Evolutionary conservation across 2,797 vertebrate species (phyloP).

Genomic region (Lates japonicus): DNA sequence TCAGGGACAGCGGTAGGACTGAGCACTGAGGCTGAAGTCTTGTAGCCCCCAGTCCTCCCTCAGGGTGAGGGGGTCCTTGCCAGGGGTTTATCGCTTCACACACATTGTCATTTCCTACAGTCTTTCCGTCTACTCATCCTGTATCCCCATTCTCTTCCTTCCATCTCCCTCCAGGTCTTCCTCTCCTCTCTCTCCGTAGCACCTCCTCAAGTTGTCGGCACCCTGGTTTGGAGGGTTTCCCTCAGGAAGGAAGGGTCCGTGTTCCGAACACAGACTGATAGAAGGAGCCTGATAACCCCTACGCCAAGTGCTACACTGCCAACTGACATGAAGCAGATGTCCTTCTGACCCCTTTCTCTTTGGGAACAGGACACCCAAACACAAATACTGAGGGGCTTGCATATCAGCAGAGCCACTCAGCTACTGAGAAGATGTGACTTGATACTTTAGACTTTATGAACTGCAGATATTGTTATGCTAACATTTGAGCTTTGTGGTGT

Average conservation of each 20-base stretch:
- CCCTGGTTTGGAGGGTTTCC: constrained; percentile 73
- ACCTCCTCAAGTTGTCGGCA: constrained; percentile 79
- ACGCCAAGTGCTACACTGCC: constrained; percentile 73
- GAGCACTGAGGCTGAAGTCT: constrained; percentile 69
- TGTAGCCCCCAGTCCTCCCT: constrained; percentile 72
- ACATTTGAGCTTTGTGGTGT: constrained; percentile 10
- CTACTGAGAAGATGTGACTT: constrained; percentile 43
- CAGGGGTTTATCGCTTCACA: constrained; percentile 74
- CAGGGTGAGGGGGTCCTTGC: constrained; percentile 65
- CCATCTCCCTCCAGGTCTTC: constrained; percentile 35
- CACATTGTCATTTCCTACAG: constrained; percentile 75
- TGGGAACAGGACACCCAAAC: constrained; percentile 72
- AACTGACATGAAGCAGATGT: constrained; percentile 86
- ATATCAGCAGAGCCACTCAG: constrained; percentile 43
- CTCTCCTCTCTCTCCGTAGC: constrained; percentile 45
- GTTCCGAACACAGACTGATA: constrained; percentile 79
- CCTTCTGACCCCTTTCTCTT: constrained; percentile 78
- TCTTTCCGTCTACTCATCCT: constrained; percentile 49
- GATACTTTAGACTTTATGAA: constrained; percentile 39
- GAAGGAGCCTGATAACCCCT: constrained; percentile 80
- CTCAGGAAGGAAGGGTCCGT: constrained; percentile 77
- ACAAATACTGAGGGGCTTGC: constrained; percentile 43
- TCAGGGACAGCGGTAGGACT: constrained; percentile 48
- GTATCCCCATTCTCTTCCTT: constrained; percentile 55
- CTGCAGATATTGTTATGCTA: constrained; percentile 24